Evolutionary conservation across 2,888 invertebrate genomes (phyloP), one percentile per base, ranked within the genome.

Genomic region (Latheticus oryzae): DNA sequence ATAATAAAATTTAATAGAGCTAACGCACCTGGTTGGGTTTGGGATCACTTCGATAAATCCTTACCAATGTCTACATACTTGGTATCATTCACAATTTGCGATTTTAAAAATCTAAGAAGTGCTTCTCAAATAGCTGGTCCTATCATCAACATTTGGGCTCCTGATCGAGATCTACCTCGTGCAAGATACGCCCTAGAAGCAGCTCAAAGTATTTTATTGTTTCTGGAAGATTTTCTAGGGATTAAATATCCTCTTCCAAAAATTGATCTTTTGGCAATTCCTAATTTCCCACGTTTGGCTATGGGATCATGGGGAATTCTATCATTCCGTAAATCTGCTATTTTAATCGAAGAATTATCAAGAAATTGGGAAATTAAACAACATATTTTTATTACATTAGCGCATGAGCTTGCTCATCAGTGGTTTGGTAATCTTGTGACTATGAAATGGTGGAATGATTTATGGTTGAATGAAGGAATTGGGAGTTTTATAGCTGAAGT

Each of bases 41-140:
- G 83, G 73, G 89, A 89, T 67, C 82, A 85, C 60, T 90, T 85
- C 66, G 74, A 83, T 55, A 79, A 78, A 37, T 84, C 88, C 0
- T 85, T 87, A 1, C 84, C 83, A 42, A 91, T 92, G 90, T 86
- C 90, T 24, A 89, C 91, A 0, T 90, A 91, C 73, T 78, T 90
- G 24, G 84, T 91, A 2, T 90, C 90, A 0, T 85, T 86, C 67
- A 74, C 76, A 1, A 67, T 79, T 15, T 72, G 71, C 38, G 74
- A 76, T 58, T 75, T 77, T 60, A 67, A 71, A 33, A 66, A 69
- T 37, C 58, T 71, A 16, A 53, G 70, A 1, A 63, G 69, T 3
- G 65, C 65, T 51, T 52, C 54, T 2, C 61, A 60, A 35, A 45
- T 60, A 1, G 58, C 58, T 13, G 75, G 69, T 1, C 78, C 79